These are phyloP conservation scores for Aphidius colemani DNA, from an alignment of 2,888 invertebrate genomes.

Conservation along the genomic window DNA sequence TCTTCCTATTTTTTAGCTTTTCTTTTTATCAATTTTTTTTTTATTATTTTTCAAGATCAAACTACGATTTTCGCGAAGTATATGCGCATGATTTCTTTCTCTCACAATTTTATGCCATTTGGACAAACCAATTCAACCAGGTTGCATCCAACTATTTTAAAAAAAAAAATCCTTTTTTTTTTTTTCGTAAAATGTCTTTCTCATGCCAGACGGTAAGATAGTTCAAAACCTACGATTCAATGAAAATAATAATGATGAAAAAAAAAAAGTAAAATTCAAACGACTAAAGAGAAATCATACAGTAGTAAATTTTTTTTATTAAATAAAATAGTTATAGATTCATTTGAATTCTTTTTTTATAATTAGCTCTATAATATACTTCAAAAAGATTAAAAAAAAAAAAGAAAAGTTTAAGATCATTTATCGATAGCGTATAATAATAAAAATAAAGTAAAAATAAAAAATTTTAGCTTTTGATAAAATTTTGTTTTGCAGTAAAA, in stretches of 20 bases:
- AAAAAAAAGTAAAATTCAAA: background rate
- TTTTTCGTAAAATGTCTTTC: slow-evolving; percentile 9
- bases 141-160: background rate
- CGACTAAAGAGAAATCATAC: too few species aligned
- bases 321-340: too few species aligned
- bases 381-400: too few species aligned
- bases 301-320: too few species aligned
- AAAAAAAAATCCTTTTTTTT: background rate
- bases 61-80: slow-evolving; percentile 33
- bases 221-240: background rate
- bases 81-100: slow-evolving; percentile 15
- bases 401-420: too few species aligned
- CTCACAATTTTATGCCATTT: slow-evolving; percentile 15
- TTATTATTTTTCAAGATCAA: slow-evolving; percentile 27
- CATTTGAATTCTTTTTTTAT: background rate
- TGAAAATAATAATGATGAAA: background rate
- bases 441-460: too few species aligned
- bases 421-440: too few species aligned
- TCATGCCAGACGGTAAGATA: background rate
- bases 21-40: slow-evolving; percentile 10
- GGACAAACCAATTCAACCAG: slow-evolving; percentile 32
- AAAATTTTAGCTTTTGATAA: too few species aligned
- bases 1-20: slow-evolving; percentile 24
- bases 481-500: too few species aligned
- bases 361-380: background rate